Base-by-base conservation (phyloP, 2,113 vertebrate species). In the Spilogale gracilis region DNA sequence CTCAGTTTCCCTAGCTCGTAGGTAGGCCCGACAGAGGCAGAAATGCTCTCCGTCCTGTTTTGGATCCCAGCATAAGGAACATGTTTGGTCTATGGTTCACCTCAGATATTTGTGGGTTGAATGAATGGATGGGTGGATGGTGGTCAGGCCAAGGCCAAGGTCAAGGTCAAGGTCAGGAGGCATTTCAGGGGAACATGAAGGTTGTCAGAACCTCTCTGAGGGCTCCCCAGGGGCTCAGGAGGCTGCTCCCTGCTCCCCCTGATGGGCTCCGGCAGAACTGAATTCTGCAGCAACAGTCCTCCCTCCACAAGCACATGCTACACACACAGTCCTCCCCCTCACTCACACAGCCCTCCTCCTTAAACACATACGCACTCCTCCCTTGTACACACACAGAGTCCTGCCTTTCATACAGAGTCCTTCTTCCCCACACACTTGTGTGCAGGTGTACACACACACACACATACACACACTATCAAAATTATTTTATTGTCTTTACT, bases 231-330 rank as follows among this genome's bases (percentile, higher is more conserved):
- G 43, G 83, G 8, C 56, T 65, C n/a, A 6, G 67, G 61, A 65
- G 30, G 74, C 16, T 58, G 27, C 45, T 71, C 1, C 16, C 65
- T 6, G 7, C 25, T 1, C 16, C 63, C 12, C 21, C 30, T 43
- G 54, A 50, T 27, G 73, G 61, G 58, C n/a, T 69, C 17, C 73
- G 27, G 20, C 25, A 2, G 58, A 5, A 38, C 14, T 20, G 76
- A 78, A 38, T 11, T 78, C 48, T 94, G 43, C 30, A 56, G 0
- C 2, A 27, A 50, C 0, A 25, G 18, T 27, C 6, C 30, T 11
- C 5, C 17, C 13, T 14, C 12, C 45, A 27, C 45, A 17, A 0
- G 3, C 1, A 1, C 1, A 3, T 2, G 3, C 0, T 21, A 4
- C 8, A 7, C 32, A 18, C 17, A 54, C 3, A 73, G n/a, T 2